These are phyloP conservation scores for Synergus laeviventris DNA, from an alignment of 2,888 invertebrate genomes.

Conservation along the genomic window DNA sequence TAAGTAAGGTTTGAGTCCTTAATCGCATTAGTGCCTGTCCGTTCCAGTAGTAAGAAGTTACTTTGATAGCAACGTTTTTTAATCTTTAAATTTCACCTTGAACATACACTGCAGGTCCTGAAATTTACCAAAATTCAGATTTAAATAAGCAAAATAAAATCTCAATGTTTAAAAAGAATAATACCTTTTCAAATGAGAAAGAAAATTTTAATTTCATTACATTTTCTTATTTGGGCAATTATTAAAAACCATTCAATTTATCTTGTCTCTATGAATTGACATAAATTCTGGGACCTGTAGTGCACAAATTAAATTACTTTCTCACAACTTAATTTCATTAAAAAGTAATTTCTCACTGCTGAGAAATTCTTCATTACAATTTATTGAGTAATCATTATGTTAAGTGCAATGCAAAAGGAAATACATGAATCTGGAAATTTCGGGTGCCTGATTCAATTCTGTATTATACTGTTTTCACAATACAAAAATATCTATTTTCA, in stretches of 20 bases:
- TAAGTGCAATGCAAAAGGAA: neutral
- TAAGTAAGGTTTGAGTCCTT: neutral
- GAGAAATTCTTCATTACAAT: neutral
- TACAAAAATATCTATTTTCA: too few relatives aligned
- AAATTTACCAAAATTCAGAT: neutral
- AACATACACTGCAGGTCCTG: neutral
- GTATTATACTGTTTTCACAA: too few relatives aligned
- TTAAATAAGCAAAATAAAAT: neutral
- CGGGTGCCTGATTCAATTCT: neutral
- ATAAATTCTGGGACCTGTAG: neutral
- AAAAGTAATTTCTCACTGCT: neutral
- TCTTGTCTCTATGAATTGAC: neutral
- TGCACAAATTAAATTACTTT: neutral
- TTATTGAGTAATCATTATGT: neutral
- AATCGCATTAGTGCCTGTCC: neutral
- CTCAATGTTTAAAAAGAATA: too few relatives aligned
- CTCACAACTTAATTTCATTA: neutral
- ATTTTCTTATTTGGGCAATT: neutral
- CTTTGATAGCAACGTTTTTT: neutral
- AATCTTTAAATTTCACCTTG: neutral
- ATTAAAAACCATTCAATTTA: neutral
- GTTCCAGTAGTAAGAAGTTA: neutral
- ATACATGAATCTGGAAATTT: neutral
- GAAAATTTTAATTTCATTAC: too few relatives aligned
- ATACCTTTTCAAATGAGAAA: too few relatives aligned